A percentile compares a stretch with the other conserved stretches of the same genome.
Conservation (phyloP, 2,888 invertebrate species). For the Dinocampus coccinellae region DNA sequence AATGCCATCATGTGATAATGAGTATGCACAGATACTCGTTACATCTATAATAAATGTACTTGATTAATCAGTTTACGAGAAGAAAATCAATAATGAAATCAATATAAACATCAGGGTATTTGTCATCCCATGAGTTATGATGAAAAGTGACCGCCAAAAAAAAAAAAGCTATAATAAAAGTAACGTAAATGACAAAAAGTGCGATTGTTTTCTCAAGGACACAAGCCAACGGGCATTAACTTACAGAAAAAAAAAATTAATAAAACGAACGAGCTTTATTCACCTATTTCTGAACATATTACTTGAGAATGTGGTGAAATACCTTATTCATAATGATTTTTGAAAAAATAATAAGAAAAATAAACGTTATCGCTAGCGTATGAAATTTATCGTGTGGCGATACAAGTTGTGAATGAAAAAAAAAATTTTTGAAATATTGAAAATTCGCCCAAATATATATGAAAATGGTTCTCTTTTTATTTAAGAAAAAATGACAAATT, state of each 20-base stretch:
- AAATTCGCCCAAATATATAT: background rate
- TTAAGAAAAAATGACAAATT: background rate
- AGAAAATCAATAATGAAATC: background rate
- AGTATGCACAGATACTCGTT: slow-evolving; percentile 15
- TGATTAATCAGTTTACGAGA: background rate
- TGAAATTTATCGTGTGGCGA: slow-evolving; percentile 47
- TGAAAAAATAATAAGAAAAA: slow-evolving; percentile 34
- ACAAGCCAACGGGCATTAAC: slow-evolving; percentile 62
- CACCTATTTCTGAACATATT: slow-evolving; percentile 43
- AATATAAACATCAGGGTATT: background rate
- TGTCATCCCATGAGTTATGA: background rate
- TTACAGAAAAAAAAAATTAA: slow-evolving; percentile 42
- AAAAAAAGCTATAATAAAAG: slow-evolving; percentile 12
- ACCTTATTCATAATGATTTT: slow-evolving; percentile 40
- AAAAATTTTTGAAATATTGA: background rate
- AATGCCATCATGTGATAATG: slow-evolving; percentile 5
- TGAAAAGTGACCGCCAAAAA: background rate
- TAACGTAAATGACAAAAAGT: slow-evolving; percentile 26
- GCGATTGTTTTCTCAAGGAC: slow-evolving; percentile 19
- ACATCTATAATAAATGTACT: slow-evolving; percentile 32
- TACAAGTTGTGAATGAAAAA: background rate
- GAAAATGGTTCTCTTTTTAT: background rate
- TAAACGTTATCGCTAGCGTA: slow-evolving; percentile 45
- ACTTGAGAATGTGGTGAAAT: background rate
- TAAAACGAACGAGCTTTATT: slow-evolving; percentile 62